Base-by-base conservation (phyloP, 2,797 vertebrate species). In the Catharus ustulatus region DNA sequence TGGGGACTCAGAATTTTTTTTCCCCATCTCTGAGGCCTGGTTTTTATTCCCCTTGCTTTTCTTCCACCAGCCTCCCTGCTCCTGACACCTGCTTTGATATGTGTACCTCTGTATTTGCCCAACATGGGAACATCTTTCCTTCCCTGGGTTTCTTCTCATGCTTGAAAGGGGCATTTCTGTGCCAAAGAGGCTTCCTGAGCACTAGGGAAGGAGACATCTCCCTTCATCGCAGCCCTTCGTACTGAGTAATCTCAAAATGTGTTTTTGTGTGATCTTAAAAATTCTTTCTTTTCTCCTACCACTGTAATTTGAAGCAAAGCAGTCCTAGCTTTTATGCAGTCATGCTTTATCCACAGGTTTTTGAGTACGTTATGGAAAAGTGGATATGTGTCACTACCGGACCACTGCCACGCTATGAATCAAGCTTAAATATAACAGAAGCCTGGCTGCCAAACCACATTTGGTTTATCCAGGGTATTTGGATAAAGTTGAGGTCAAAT, bases 221-320 rank as follows among this genome's bases (percentile, higher is more conserved):
- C 67, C 10, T 78, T 72, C 17, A 10, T 55, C 11, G 1, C 14
- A 52, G 48, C 34, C 32, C 32, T 69, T 55, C 36, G 26, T 36
- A 91, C 58, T 21, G 23, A 79, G 26, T 48, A 88, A 89, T 52
- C 32, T 79, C 45, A 40, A 95, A 92, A 73, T 8, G 3, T 36
- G 30, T 57, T 61, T 57, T 46, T 64, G 9, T 54, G 43, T 40
- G 48, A 71, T 59, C 55, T 81, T 59, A 87, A 86, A 87, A 88
- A 84, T 29, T 84, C 20, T 55, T 52, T 42, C 13, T 76, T 32
- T 72, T 77, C 68, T 92, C 58, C 69, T 45, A 61, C 68, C 79
- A 89, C 78, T 75, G 51, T 83, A 92, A 93, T 91, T 91, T 93
- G 81, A 95, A 89, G 64, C 10, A 71, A 80, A 82, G 71, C 5